These are phyloP conservation scores for Drosophila insularis DNA, from an alignment of 1,140 invertebrate genomes.

Conservation along the genomic window DNA sequence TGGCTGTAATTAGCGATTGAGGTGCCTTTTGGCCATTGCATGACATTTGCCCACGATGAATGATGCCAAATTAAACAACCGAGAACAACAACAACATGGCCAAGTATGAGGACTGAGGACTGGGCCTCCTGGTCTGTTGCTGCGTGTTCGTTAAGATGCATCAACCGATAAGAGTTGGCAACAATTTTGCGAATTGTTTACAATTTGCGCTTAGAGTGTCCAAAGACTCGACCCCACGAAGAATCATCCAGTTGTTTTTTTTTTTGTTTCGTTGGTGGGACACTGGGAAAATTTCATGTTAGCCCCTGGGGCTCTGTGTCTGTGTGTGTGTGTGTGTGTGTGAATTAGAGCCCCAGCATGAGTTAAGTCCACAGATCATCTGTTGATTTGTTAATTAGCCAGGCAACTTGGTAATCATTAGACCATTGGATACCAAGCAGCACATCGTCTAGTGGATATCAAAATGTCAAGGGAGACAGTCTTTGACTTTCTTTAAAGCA, in stretches of 20 bases:
- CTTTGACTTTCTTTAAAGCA: no score
- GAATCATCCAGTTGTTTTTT: no score
- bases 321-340: constrained; percentile 39
- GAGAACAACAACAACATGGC: no score
- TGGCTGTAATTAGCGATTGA: constrained; percentile 69
- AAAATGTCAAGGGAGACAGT: no score
- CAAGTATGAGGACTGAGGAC: no score
- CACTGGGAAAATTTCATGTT: constrained; percentile 52
- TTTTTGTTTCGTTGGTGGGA: neutral
- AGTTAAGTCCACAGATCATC: constrained; percentile 33
- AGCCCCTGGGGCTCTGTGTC: constrained; percentile 35
- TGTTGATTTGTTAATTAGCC: constrained; percentile 69
- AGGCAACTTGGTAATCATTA: no score
- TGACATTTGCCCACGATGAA: constrained; percentile 73
- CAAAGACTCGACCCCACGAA: no score
- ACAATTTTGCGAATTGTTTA: constrained; percentile 75
- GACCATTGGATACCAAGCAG: no score
- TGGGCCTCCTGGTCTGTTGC: constrained; percentile 43
- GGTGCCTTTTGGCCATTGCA: constrained; percentile 50
- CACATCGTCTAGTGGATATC: no score
- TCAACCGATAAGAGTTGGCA: constrained; percentile 63
- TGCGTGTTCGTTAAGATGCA: constrained; percentile 72
- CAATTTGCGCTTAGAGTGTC: constrained; percentile 60
- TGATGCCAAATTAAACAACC: constrained; percentile 58
- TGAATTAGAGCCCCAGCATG: no score